Percentiles rank a stretch among this genome's conserved stretches.
Evolutionary conservation across 2,113 vertebrate species (phyloP).

Genomic region (Probosciger aterrimus): DNA sequence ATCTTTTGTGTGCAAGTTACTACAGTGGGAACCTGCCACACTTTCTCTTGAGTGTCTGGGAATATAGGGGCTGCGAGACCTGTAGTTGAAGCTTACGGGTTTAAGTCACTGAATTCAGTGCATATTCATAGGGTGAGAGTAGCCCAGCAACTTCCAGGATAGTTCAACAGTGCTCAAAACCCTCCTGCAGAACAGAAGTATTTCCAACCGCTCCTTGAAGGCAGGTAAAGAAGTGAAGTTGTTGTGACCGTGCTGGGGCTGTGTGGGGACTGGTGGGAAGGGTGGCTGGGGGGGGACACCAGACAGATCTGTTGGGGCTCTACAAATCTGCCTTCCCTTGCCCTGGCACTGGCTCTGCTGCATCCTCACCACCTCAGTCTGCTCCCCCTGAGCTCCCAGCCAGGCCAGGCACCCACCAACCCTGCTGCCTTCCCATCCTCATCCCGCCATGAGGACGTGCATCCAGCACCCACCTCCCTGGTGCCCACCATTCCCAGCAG

Average conservation of each 20-base stretch:
- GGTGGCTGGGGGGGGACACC: background rate
- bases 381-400: rapidly evolving
- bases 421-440: background rate
- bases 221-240: background rate
- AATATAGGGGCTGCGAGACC: background rate
- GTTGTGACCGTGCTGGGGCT: background rate
- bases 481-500: background rate
- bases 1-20: background rate
- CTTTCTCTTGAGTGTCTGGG: background rate
- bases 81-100: background rate
- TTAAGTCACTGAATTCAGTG: background rate
- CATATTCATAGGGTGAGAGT: background rate
- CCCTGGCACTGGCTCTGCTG: rapidly evolving
- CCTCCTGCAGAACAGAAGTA: background rate
- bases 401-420: background rate
- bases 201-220: background rate
- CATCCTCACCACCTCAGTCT: rapidly evolving
- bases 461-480: rapidly evolving
- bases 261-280: background rate
- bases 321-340: background rate
- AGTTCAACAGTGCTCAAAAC: background rate
- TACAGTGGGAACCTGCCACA: background rate
- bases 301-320: rapidly evolving
- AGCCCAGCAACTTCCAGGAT: background rate
- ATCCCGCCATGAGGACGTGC: rapidly evolving